Evolutionary conservation across 64 coral and sea anemone genomes (phyloP).

Genomic region (Montipora foliosa): DNA sequence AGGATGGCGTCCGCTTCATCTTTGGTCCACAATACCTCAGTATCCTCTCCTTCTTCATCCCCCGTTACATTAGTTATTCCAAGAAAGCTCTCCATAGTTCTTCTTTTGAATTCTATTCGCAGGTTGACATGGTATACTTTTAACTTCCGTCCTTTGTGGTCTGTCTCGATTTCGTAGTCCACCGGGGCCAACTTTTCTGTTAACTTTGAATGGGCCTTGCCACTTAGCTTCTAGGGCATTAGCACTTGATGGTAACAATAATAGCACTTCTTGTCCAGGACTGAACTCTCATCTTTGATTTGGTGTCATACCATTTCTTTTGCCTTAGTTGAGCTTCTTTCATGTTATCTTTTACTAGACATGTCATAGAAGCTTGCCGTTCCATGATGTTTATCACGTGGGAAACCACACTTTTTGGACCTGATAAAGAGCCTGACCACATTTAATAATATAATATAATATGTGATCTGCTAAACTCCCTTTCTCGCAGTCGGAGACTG

Average conservation of each 20-base stretch:
- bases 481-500: no score
- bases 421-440: no score
- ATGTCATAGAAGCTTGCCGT: no score
- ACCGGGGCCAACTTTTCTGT: constrained; percentile 51
- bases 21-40: no score
- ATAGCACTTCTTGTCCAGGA: constrained; percentile 36
- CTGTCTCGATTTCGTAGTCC: constrained; percentile 35
- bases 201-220: constrained; percentile 60
- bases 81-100: no score
- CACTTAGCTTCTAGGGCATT: constrained; percentile 66
- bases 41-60: not conserved
- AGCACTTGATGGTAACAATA: constrained; percentile 51
- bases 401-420: no score
- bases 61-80: no score
- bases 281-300: constrained; percentile 52
- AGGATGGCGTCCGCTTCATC: no score
- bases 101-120: constrained; percentile 34
- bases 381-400: no score
- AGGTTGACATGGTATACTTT: constrained; percentile 61
- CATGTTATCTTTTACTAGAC: constrained; percentile 20
- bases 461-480: no score
- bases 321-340: constrained; percentile 42
- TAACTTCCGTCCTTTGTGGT: constrained; percentile 11
- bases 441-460: no score
- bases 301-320: constrained; percentile 49